Evolutionary conservation across 1,140 invertebrate genomes (phyloP).

Genomic region (Danaus plexippus): DNA sequence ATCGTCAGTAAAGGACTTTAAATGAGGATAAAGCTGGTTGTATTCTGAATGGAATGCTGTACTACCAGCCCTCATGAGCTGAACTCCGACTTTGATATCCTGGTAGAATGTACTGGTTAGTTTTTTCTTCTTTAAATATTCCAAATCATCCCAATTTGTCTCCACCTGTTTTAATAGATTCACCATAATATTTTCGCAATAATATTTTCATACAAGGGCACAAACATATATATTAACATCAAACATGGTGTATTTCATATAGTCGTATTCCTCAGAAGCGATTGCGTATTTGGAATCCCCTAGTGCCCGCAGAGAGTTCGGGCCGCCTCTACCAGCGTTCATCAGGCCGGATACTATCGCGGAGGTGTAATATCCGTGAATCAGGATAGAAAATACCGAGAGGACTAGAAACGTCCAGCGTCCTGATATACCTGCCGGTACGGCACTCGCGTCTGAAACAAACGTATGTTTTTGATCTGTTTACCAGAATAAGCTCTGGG

Average conservation of each 20-base stretch:
- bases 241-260: conserved; percentile 23
- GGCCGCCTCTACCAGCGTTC: conserved; percentile 43
- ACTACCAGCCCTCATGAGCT: conserved; percentile 34
- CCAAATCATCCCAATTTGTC: conserved; percentile 46
- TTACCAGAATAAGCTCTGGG: no score
- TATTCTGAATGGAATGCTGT: conserved; percentile 52
- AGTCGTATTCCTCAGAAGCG: conserved; percentile 50
- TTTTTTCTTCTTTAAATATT: conserved; percentile 55
- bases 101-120: conserved; percentile 44
- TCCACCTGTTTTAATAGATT: conserved; percentile 25
- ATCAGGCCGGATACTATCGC: conserved; percentile 53
- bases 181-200: not conserved
- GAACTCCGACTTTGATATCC: conserved; percentile 34
- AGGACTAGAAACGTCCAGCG: conserved; percentile 43
- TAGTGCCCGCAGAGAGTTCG: conserved; percentile 35
- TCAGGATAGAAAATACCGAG: conserved; percentile 48
- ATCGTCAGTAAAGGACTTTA: conserved; percentile 43
- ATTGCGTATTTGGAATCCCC: conserved; percentile 50
- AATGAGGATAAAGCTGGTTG: conserved; percentile 45
- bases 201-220: conserved; percentile 44
- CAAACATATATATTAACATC: not conserved
- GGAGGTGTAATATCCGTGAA: conserved; percentile 56
- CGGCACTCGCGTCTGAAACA: conserved; percentile 41
- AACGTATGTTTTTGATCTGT: no score
- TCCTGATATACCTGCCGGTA: conserved; percentile 44